Evolutionary conservation across 2,888 invertebrate species (phyloP), one percentile per base, ranked within the genome.

Genomic region (Noctua janthe): DNA sequence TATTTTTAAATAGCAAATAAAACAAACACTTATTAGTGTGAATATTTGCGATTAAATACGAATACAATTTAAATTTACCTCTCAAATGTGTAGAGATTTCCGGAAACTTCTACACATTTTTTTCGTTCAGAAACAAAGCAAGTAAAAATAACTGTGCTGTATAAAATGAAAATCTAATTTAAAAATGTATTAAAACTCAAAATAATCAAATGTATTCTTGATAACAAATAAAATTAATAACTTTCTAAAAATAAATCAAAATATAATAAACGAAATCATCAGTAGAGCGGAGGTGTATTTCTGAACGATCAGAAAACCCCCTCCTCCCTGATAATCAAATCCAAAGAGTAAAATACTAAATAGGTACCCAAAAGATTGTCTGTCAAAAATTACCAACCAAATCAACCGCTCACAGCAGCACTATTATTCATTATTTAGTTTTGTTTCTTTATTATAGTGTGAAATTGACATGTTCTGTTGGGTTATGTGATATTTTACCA

Each of bases 1-100:
- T 1, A 4, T 54, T 39, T 66, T 20, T 5, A 10, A 10, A 23
- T 17, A 29, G 49, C 0, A n/a, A 66, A 23, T 5, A 1, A 20
- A 35, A 15, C 0, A 64, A 49, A 62, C 1, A n/a, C 8, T 5
- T 13, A 1, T 2, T 35, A 62, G 20, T 47, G 0, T 39, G 1
- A 15, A 2, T 51, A 17, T 0, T 3, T 11, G 23, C 0, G 3
- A 71, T 20, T 29, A 64, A 35, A n/a, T 3, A 5, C 29, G 1
- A 29, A 20, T 15, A 13, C 17, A 2, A 15, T 85, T 88, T 71
- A 76, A 90, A 86, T 83, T 86, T 86, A 43, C 82, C 89, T 71
- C 90, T 29, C 10, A 88, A 91, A 92, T 91, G 91, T 88, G 88
- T 92, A 11, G 51, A 13, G 15, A 73, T 84, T 91, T 94, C 93